Conservation (phyloP, 2,113 vertebrate genomes). For the Chiloscyllium plagiosum region DNA sequence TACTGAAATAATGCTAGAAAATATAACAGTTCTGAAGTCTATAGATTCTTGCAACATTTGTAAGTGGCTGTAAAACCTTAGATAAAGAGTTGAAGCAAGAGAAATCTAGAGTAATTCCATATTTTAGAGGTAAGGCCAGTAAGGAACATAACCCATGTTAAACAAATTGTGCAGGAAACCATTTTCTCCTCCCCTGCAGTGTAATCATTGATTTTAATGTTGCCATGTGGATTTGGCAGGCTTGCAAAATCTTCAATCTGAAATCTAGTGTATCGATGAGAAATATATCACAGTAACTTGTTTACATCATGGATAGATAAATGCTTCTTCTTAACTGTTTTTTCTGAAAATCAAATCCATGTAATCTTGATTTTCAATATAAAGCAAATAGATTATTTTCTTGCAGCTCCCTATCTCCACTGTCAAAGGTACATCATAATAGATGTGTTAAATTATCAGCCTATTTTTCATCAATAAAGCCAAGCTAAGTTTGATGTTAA, state of each 20-base stretch:
- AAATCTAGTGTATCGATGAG: neutral
- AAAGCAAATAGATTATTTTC: neutral
- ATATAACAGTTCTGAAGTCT: neutral
- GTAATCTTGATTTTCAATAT: neutral
- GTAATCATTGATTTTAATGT: neutral
- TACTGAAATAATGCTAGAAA: neutral
- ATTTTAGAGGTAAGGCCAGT: neutral
- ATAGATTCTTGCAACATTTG: neutral
- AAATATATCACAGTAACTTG: too few species aligned
- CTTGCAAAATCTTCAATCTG: neutral
- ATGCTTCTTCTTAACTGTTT: neutral
- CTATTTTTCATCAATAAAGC: neutral
- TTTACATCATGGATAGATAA: neutral
- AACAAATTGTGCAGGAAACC: neutral
- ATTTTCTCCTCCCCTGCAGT: neutral
- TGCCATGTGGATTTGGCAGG: neutral
- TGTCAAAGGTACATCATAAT: neutral
- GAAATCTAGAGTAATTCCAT: neutral
- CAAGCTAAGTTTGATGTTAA: neutral
- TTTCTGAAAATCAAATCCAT: slow-evolving; percentile 9
- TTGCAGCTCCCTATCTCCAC: neutral
- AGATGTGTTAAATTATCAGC: neutral
- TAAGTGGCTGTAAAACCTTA: neutral
- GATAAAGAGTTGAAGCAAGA: neutral
- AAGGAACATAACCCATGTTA: neutral